Conservation (phyloP, 2,113 vertebrate genomes). For the Hippocampus zosterae region DNA sequence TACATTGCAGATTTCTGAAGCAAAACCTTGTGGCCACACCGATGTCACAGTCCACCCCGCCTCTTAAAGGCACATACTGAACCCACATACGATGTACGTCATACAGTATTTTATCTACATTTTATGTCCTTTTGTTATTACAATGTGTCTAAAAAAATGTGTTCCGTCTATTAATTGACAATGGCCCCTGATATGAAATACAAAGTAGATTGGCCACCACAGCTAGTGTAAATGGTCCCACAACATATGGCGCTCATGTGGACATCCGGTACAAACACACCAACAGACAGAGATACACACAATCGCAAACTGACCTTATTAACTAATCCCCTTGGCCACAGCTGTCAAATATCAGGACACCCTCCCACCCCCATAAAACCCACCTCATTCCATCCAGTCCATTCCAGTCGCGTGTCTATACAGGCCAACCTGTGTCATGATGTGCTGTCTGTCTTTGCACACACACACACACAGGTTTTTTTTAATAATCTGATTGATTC, state of each 20-base stretch:
- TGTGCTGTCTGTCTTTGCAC: background rate
- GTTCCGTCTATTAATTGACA: background rate
- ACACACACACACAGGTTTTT: too few relatives aligned
- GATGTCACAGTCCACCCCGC: too few relatives aligned
- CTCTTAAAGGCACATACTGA: too few relatives aligned
- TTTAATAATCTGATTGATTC: too few relatives aligned
- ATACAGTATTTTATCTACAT: too few relatives aligned
- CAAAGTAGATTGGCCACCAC: conserved; percentile 13
- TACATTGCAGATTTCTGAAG: too few relatives aligned
- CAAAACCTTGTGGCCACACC: too few relatives aligned
- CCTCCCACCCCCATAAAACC: conserved; percentile 38
- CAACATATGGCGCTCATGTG: conserved; percentile 40
- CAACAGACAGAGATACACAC: conserved; percentile 29
- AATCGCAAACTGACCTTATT: conserved; percentile 46
- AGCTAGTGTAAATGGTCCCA: conserved; percentile 37
- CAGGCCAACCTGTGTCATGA: conserved; percentile 19
- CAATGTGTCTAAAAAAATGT: too few relatives aligned
- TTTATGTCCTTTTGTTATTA: too few relatives aligned
- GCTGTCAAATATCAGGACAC: conserved; percentile 56
- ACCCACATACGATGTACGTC: too few relatives aligned
- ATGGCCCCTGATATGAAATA: conserved; percentile 7
- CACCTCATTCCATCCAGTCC: conserved; percentile 8
- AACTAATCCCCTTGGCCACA: conserved; percentile 63
- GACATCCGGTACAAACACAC: conserved; percentile 18
- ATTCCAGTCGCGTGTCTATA: conserved; percentile 7